A percentile compares a stretch with the other conserved stretches of the same genome.
phyloP scores from a whole-genome alignment of 1,140 invertebrate species.

The Asobara japonica region DNA sequence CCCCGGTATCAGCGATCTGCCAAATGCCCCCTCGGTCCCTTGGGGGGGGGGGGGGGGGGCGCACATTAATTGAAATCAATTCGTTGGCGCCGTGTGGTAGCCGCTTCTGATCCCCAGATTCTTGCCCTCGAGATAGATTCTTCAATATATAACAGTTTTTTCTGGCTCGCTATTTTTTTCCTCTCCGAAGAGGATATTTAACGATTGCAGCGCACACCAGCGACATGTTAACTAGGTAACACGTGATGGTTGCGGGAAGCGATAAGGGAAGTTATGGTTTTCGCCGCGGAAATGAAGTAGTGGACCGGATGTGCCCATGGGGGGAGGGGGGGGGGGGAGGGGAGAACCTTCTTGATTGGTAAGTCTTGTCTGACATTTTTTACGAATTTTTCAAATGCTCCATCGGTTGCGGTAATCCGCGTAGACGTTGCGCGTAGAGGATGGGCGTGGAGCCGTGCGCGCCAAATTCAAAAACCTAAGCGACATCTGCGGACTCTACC shows the following conservation, averaged over 20 bases:
- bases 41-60: neutral
- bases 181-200: neutral
- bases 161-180: neutral
- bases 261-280: too few relatives aligned
- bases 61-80: constrained; percentile 42
- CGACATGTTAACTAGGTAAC: constrained; percentile 36
- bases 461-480: too few relatives aligned
- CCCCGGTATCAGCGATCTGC: constrained; percentile 32
- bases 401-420: too few relatives aligned
- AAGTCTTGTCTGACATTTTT: too few relatives aligned
- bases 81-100: constrained; percentile 36
- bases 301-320: too few relatives aligned
- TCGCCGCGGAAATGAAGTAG: too few relatives aligned
- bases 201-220: neutral
- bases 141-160: constrained; percentile 12
- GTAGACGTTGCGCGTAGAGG: too few relatives aligned
- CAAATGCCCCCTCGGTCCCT: constrained; percentile 21
- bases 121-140: constrained; percentile 23
- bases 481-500: too few relatives aligned
- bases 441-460: too few relatives aligned
- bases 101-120: constrained; percentile 20
- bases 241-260: constrained; percentile 28
- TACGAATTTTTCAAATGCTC: too few relatives aligned
- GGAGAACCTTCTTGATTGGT: too few relatives aligned
- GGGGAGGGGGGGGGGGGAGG: too few relatives aligned